Conservation (phyloP, 2,888 invertebrate genomes). For the Autographa pulchrina region DNA sequence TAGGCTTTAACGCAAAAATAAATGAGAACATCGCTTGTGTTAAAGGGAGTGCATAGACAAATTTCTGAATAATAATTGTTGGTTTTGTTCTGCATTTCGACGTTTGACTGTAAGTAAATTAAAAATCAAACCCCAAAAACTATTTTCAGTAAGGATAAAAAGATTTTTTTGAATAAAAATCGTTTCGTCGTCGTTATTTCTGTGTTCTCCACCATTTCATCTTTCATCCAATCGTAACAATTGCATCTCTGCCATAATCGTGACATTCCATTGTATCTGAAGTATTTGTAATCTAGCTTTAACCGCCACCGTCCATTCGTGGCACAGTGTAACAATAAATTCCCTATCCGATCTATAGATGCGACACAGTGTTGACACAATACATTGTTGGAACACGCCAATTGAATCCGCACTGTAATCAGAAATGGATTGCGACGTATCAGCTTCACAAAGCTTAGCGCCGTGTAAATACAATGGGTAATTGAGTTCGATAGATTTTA, state of each 20-base stretch:
- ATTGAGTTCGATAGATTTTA: slow-evolving; percentile 52
- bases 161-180: too few species aligned
- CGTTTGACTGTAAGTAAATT: too few species aligned
- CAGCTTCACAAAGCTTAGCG: slow-evolving; percentile 58
- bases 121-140: too few species aligned
- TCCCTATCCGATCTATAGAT: slow-evolving; percentile 42
- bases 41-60: too few species aligned
- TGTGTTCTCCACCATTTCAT: slow-evolving; percentile 9
- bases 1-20: too few species aligned
- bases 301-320: slow-evolving; percentile 34
- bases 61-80: too few species aligned
- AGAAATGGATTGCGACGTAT: slow-evolving; percentile 52
- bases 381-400: slow-evolving; percentile 48
- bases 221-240: slow-evolving; percentile 34
- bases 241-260: slow-evolving; percentile 46
- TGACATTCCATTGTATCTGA: slow-evolving; percentile 54
- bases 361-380: slow-evolving; percentile 40
- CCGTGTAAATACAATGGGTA: slow-evolving; percentile 67
- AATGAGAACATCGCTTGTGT: too few species aligned
- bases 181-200: neutral
- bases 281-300: slow-evolving; percentile 56
- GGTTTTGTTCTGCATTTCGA: too few species aligned
- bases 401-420: slow-evolving; percentile 57
- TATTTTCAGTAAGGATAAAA: too few species aligned
- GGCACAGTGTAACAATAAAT: slow-evolving; percentile 50